Percentiles rank a stretch among this genome's conserved stretches.
These are phyloP conservation scores for Sminthurinus aureus DNA, from an alignment of 2,888 invertebrate genomes.

Conservation along the genomic window DNA sequence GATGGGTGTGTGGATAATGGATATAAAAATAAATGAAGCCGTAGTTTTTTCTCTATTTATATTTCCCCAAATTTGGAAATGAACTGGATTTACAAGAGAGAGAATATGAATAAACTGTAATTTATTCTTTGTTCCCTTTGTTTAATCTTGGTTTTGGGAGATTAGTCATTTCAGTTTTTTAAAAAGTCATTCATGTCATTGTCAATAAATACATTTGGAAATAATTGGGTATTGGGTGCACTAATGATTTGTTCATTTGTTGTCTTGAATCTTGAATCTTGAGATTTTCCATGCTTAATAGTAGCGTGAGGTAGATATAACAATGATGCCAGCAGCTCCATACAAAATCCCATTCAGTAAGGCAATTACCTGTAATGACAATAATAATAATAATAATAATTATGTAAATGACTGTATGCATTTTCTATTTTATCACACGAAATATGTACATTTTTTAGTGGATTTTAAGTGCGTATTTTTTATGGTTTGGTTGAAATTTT, in stretches of 20 bases:
- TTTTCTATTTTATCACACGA: slow-evolving; percentile 2
- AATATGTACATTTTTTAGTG: not conserved
- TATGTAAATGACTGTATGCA: no score
- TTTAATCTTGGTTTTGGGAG: no score
- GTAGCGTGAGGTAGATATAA: slow-evolving; percentile 14
- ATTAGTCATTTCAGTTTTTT: no score
- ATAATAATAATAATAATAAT: not conserved
- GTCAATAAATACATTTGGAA: no score
- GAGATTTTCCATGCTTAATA: not conserved
- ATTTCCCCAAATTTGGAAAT: no score
- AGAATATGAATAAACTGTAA: not conserved
- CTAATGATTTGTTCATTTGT: not conserved
- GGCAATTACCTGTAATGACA: slow-evolving; percentile 40
- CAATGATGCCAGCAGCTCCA: slow-evolving; percentile 40
- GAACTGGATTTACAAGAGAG: not conserved
- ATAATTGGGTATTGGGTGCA: not conserved
- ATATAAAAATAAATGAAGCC: no score
- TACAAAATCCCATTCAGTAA: slow-evolving; percentile 45
- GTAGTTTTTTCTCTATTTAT: no score
- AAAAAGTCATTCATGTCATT: no score
- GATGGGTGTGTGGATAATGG: no score
- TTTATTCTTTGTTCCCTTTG: no score
- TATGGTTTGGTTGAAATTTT: no score
- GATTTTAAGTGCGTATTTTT: not conserved
- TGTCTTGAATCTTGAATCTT: no score